These are phyloP conservation scores for Papio anubis DNA, from an alignment of 2,113 vertebrate genomes.

Conservation along the genomic window DNA sequence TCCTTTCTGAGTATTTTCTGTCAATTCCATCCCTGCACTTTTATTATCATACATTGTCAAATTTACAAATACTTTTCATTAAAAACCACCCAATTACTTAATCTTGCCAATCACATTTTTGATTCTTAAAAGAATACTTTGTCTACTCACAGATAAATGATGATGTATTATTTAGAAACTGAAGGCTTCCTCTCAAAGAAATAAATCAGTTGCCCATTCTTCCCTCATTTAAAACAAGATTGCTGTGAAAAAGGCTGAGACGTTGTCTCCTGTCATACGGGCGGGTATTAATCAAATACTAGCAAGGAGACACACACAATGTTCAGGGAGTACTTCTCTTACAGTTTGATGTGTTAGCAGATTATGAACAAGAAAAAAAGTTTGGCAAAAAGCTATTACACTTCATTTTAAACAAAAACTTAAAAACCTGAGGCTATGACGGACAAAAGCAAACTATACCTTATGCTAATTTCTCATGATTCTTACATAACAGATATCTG, in stretches of 20 bases:
- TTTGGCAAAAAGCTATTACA: slow-evolving; percentile 29
- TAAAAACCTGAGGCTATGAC: slow-evolving; percentile 27
- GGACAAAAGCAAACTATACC: slow-evolving; percentile 2
- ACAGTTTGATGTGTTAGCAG: slow-evolving; percentile 66
- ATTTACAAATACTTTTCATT: slow-evolving; percentile 44
- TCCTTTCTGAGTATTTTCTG: slow-evolving; percentile 12
- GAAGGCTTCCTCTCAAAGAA: slow-evolving; percentile 65
- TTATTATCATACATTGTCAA: slow-evolving; percentile 1
- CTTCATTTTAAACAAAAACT: slow-evolving; percentile 58
- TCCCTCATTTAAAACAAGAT: slow-evolving; percentile 45
- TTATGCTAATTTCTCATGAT: not conserved
- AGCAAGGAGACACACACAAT: slow-evolving; percentile 64
- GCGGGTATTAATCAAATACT: slow-evolving; percentile 77
- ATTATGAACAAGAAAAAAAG: slow-evolving; percentile 65
- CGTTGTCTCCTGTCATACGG: slow-evolving; percentile 17
- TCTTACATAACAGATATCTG: not conserved
- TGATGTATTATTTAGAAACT: slow-evolving; percentile 65
- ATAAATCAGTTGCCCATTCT: slow-evolving; percentile 36
- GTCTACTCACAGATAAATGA: slow-evolving; percentile 81
- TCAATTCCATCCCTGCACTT: not conserved
- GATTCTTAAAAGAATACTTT: slow-evolving; percentile 46
- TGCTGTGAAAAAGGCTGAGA: slow-evolving; percentile 65
- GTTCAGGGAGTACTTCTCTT: slow-evolving; percentile 81
- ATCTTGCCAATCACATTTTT: slow-evolving; percentile 39
- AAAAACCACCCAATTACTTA: slow-evolving; percentile 13